Evolutionary conservation across 2,888 invertebrate genomes (phyloP).

Genomic region (Andrena camellia): DNA sequence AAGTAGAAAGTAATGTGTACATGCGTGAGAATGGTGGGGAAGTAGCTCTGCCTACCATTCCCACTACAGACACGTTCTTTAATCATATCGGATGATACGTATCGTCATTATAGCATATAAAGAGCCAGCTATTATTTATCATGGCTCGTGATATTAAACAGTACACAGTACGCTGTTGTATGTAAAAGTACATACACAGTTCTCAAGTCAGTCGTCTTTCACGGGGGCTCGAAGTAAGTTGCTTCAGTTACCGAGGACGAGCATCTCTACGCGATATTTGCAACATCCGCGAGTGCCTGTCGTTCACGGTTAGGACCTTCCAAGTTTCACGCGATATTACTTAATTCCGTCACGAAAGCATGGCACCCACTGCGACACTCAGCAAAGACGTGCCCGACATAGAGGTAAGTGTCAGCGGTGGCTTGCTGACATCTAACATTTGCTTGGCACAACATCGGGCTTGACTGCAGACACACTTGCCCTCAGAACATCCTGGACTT

Average conservation of each 20-base stretch:
- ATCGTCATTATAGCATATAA: background rate
- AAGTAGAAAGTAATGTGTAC: background rate
- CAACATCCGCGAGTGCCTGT: background rate
- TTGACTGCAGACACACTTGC: constrained; percentile 74
- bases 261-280: background rate
- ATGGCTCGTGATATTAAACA: background rate
- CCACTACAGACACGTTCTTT: background rate
- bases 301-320: background rate
- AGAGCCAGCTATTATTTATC: background rate
- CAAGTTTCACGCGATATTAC: background rate
- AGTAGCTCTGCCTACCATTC: background rate
- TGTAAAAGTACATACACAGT: background rate
- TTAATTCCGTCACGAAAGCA: background rate
- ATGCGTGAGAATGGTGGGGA: background rate
- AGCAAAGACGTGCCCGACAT: constrained; percentile 93
- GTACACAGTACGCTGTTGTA: background rate
- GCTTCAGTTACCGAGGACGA: constrained; percentile 71
- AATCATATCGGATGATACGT: background rate
- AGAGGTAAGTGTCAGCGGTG: constrained; percentile 88
- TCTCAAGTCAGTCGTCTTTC: background rate
- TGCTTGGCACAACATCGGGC: background rate
- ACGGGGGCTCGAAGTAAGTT: constrained; percentile 73
- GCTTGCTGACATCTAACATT: background rate
- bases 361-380: constrained; percentile 80
- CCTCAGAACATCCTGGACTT: constrained; percentile 92